Conservation (phyloP, 1,140 invertebrate genomes). For the Bombus vancouverensis region DNA sequence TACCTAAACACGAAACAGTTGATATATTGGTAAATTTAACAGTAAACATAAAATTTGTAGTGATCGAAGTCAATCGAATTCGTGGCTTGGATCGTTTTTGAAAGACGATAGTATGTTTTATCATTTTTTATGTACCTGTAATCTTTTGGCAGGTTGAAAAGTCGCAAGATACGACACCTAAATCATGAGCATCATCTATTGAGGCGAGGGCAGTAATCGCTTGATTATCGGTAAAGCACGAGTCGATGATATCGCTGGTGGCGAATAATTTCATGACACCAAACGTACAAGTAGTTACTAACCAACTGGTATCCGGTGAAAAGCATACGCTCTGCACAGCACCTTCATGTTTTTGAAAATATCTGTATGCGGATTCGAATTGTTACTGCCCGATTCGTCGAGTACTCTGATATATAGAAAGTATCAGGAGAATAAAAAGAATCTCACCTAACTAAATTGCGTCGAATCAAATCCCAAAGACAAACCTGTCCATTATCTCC, state of each 20-base stretch:
- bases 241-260: constrained; percentile 78
- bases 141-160: constrained; percentile 81
- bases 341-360: constrained; percentile 87
- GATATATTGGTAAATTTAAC: no score
- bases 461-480: constrained; percentile 88
- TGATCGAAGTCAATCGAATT: no score
- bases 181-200: constrained; percentile 88
- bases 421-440: no score
- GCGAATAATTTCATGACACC: constrained; percentile 88
- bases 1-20: constrained; percentile 69
- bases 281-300: constrained; percentile 86
- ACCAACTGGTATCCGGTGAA: constrained; percentile 86
- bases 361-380: constrained; percentile 76
- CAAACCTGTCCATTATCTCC: constrained; percentile 90
- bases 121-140: constrained; percentile 65
- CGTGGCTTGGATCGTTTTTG: not conserved
- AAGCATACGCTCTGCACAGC: constrained; percentile 86
- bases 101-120: not conserved
- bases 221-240: constrained; percentile 79
- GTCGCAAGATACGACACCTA: constrained; percentile 88
- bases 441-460: constrained; percentile 84
- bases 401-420: not conserved
- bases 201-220: constrained; percentile 73
- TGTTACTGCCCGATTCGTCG: not conserved
- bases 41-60: not conserved